Percentiles rank a stretch among this genome's conserved stretches.
Evolutionary conservation across 2,797 vertebrate genomes (phyloP).

Genomic region (Chlorospingus flavigularis): DNA sequence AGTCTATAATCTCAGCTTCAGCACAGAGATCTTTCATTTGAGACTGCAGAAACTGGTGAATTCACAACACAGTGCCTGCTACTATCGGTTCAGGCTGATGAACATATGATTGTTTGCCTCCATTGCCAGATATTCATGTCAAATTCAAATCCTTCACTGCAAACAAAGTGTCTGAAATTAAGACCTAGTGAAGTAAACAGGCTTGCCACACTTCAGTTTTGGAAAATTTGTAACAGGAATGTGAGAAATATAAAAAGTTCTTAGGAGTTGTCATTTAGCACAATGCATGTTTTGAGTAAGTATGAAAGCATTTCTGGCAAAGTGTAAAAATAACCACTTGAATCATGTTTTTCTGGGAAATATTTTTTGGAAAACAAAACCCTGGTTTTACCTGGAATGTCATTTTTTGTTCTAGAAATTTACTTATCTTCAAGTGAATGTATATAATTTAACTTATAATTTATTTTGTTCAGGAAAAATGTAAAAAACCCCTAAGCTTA

Average conservation of each 20-base stretch:
- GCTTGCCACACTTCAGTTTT: neutral
- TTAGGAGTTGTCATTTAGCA: neutral
- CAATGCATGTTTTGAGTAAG: neutral
- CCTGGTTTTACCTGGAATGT: neutral
- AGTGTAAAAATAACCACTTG: neutral
- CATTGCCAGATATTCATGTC: neutral
- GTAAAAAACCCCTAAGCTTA: neutral
- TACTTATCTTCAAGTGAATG: neutral
- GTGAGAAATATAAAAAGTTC: neutral
- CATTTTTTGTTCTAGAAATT: neutral
- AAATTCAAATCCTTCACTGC: neutral
- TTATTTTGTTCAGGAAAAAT: neutral
- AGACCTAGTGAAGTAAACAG: neutral
- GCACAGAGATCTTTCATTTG: conserved; percentile 38
- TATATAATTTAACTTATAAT: neutral
- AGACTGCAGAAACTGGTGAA: conserved; percentile 11
- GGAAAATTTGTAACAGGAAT: neutral
- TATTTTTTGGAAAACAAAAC: neutral
- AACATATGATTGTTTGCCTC: neutral
- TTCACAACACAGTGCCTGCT: neutral
- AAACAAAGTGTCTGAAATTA: neutral
- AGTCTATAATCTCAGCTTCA: conserved; percentile 41
- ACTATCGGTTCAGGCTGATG: conserved; percentile 2
- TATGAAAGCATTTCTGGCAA: neutral
- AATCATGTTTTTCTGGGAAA: neutral